Evolutionary conservation across 2,888 invertebrate species (phyloP).

Genomic region (Norana najaformis): DNA sequence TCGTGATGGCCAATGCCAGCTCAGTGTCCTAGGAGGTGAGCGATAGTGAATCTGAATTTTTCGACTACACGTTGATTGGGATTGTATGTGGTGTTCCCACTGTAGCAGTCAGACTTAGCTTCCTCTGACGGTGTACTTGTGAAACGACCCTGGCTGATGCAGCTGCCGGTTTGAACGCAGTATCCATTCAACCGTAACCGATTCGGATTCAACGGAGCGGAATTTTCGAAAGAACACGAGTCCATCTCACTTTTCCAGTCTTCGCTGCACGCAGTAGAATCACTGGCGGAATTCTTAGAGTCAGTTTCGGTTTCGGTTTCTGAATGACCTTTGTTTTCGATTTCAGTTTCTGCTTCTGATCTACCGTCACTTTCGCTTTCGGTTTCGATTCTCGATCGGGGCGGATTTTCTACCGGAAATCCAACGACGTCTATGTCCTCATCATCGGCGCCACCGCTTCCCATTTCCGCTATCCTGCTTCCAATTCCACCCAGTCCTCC

Average conservation of each 20-base stretch:
- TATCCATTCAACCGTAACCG: background rate
- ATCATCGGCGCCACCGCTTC: background rate
- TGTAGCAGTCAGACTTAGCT: background rate
- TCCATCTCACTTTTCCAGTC: conserved; percentile 8
- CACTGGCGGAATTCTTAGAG: background rate
- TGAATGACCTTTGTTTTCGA: background rate
- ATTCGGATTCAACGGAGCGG: background rate
- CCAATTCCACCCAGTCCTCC: conserved; percentile 3
- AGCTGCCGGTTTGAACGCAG: background rate
- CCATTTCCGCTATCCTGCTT: background rate
- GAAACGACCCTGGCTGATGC: background rate
- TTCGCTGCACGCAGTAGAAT: background rate
- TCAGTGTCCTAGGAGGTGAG: background rate
- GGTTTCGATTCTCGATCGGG: background rate
- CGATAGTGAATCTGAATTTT: background rate
- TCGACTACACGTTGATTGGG: background rate
- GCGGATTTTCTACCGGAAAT: background rate
- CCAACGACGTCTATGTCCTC: background rate
- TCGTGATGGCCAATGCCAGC: background rate
- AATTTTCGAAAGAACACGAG: background rate
- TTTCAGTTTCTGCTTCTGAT: background rate
- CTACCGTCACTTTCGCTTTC: background rate
- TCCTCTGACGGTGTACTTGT: background rate
- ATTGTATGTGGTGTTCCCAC: background rate
- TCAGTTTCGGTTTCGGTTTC: conserved; percentile 2